Percentiles rank a stretch among this genome's conserved stretches.
phyloP scores from a whole-genome alignment of 2,888 invertebrate species.

The Epirrita christyi region DNA sequence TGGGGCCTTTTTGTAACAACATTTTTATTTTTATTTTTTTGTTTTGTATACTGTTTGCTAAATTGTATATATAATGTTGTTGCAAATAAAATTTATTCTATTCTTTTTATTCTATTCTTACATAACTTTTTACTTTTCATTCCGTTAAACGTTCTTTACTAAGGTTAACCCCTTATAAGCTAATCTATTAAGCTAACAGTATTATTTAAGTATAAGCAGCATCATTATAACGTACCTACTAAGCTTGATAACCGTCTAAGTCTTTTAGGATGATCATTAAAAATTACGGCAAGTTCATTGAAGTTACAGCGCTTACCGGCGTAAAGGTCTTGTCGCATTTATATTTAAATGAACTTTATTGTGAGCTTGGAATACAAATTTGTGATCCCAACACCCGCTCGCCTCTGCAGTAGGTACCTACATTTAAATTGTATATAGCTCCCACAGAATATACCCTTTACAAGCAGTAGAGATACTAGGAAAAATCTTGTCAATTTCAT shows the following conservation, averaged over 20 bases:
- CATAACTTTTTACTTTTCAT: too few relatives aligned
- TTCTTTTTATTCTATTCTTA: too few relatives aligned
- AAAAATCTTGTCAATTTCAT: not conserved
- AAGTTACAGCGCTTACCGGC: slow-evolving; percentile 68
- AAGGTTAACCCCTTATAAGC: too few relatives aligned
- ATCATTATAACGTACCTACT: slow-evolving; percentile 56
- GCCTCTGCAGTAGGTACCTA: slow-evolving; percentile 53
- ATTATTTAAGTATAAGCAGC: slow-evolving; percentile 38
- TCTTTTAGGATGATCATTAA: slow-evolving; percentile 65
- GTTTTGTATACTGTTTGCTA: too few relatives aligned
- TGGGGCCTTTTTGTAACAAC: too few relatives aligned
- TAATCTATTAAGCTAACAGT: too few relatives aligned
- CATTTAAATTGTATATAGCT: slow-evolving; percentile 57
- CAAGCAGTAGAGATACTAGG: slow-evolving; percentile 11
- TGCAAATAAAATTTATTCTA: too few relatives aligned
- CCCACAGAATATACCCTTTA: slow-evolving; percentile 12
- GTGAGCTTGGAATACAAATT: slow-evolving; percentile 78
- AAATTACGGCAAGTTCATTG: slow-evolving; percentile 69
- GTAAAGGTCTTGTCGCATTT: slow-evolving; percentile 75
- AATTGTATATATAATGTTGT: too few relatives aligned
- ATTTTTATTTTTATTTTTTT: too few relatives aligned
- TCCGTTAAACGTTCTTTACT: too few relatives aligned
- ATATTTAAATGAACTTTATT: slow-evolving; percentile 80
- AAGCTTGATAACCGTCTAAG: slow-evolving; percentile 62
- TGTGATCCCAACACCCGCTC: slow-evolving; percentile 68